A percentile compares a stretch with the other conserved stretches of the same genome.
Evolutionary conservation across 1,140 invertebrate species (phyloP).

Genomic region (Frieseomelitta varia): DNA sequence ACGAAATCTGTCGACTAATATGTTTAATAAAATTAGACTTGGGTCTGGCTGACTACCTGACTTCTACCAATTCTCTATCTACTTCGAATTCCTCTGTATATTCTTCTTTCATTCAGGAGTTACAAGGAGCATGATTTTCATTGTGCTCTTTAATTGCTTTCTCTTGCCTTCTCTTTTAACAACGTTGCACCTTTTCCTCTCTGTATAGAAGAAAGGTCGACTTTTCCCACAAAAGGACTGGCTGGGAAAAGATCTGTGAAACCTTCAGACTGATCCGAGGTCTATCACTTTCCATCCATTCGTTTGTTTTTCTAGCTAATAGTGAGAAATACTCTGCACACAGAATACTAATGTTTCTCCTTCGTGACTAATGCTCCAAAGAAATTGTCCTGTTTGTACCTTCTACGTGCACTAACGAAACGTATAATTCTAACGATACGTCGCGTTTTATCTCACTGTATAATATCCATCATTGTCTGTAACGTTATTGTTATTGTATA

Average conservation of each 20-base stretch:
- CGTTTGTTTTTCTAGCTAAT: slow-evolving; percentile 8
- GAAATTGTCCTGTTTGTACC: background rate
- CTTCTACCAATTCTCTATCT: background rate
- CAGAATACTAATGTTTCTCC: slow-evolving; percentile 3
- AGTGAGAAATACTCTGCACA: background rate
- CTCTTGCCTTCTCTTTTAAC: background rate
- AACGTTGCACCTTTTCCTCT: background rate
- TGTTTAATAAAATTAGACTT: slow-evolving; percentile 56
- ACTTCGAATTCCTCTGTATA: background rate
- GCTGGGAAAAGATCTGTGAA: background rate
- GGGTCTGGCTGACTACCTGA: background rate
- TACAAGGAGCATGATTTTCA: background rate
- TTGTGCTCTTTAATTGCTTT: background rate
- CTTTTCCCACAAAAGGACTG: background rate
- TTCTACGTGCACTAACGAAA: background rate
- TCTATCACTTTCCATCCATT: slow-evolving; percentile 24
- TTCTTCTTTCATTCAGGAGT: background rate
- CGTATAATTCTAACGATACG: background rate
- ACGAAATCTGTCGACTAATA: slow-evolving; percentile 66
- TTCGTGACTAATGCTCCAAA: background rate
- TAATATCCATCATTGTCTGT: background rate
- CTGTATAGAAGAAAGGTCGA: background rate
- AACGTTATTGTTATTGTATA: background rate
- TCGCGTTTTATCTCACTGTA: background rate
- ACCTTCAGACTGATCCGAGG: background rate